Evolutionary conservation across 2,888 invertebrate genomes (phyloP).

Genomic region (Bimastos eiseni): DNA sequence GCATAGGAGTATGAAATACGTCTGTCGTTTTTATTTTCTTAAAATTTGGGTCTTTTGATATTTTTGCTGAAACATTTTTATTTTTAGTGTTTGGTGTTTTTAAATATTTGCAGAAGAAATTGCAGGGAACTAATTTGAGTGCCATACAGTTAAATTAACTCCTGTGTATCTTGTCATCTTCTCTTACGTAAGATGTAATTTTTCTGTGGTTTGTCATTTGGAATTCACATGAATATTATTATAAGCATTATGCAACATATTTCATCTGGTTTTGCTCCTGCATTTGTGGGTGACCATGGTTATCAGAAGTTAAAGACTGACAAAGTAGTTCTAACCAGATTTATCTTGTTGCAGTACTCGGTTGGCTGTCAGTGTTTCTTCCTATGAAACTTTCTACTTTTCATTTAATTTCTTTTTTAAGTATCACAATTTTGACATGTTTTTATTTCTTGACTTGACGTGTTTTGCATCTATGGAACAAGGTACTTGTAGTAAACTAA

Average conservation of each 20-base stretch:
- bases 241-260: neutral
- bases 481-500: too few species aligned
- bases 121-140: too few species aligned
- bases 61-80: neutral
- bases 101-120: neutral
- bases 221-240: too few species aligned
- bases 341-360: neutral
- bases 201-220: too few species aligned
- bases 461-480: neutral
- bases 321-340: neutral
- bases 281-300: neutral
- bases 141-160: too few species aligned
- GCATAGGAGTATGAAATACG: neutral
- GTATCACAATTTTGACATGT: neutral
- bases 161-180: too few species aligned
- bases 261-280: neutral
- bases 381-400: neutral
- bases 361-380: neutral
- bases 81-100: neutral
- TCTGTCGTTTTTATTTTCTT: neutral
- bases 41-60: neutral
- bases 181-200: too few species aligned
- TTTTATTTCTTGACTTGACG: neutral
- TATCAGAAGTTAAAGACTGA: neutral
- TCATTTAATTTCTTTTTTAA: neutral